Percentiles rank a stretch among this genome's conserved stretches.
Conservation (phyloP, 2,888 invertebrate species). For the Shargacucullia verbasci region DNA sequence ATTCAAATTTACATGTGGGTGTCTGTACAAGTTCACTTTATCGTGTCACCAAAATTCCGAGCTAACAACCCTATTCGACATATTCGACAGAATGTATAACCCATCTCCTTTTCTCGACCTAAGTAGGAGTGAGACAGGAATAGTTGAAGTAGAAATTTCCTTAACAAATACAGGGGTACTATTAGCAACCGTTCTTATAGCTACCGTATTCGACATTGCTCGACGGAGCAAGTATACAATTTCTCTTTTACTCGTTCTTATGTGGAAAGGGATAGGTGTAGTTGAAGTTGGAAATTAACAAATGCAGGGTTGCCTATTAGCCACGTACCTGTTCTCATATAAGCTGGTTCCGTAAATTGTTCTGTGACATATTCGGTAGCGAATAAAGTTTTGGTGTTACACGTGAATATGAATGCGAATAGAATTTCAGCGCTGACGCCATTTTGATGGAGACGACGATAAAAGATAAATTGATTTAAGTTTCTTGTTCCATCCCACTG, state of each 20-base stretch:
- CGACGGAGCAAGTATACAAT: too few relatives aligned
- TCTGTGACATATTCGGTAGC: constrained; percentile 33
- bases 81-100: constrained; percentile 5
- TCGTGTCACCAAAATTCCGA: constrained; percentile 53
- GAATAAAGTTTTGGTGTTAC: constrained; percentile 44
- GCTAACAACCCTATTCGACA: constrained; percentile 35
- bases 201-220: background rate
- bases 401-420: constrained; percentile 18
- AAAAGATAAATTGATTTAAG: constrained; percentile 11
- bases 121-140: constrained; percentile 32
- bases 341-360: constrained; percentile 34
- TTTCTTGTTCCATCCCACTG: constrained; percentile 1
- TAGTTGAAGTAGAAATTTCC: constrained; percentile 20
- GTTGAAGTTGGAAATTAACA: too few relatives aligned
- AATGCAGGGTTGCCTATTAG: too few relatives aligned
- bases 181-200: constrained; percentile 14
- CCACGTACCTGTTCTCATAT: background rate
- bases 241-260: too few relatives aligned
- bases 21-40: constrained; percentile 50
- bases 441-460: constrained; percentile 11
- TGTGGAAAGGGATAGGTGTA: too few relatives aligned
- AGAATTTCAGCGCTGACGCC: too few relatives aligned
- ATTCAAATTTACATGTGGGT: constrained; percentile 49
- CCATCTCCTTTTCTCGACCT: constrained; percentile 24
- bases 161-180: constrained; percentile 15